Evolutionary conservation across 2,113 vertebrate genomes (phyloP).

Genomic region (Onychostoma macrolepis): DNA sequence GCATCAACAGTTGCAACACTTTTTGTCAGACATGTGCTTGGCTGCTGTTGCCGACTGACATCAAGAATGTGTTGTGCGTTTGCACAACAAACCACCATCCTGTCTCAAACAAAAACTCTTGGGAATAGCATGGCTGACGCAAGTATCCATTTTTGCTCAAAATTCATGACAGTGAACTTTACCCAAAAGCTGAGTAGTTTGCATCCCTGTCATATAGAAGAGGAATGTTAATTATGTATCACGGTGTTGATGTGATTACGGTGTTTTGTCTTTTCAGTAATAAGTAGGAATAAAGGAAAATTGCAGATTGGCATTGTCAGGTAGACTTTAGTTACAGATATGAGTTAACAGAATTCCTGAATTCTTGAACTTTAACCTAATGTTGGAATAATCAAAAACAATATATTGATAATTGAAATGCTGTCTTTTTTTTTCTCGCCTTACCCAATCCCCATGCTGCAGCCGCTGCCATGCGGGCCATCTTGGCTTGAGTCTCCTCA

Average conservation of each 20-base stretch:
- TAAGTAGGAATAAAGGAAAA: background rate
- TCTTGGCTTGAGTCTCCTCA: conserved; percentile 96
- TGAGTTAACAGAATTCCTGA: no score
- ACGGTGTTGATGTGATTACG: background rate
- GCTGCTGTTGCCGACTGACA: background rate
- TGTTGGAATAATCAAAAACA: background rate
- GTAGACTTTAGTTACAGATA: background rate
- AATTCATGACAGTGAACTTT: background rate
- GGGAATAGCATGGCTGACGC: background rate
- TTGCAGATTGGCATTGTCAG: no score
- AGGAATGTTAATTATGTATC: background rate
- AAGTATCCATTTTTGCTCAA: background rate
- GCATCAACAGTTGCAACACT: no score
- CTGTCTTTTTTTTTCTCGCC: background rate
- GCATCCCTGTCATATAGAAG: background rate
- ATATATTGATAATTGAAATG: no score
- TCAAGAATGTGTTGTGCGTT: background rate
- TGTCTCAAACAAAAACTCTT: background rate
- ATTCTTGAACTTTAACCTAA: background rate
- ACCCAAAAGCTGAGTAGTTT: background rate
- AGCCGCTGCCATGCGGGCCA: conserved; percentile 99
- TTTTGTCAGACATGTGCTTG: background rate
- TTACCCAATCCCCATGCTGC: conserved; percentile 98
- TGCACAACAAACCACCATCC: background rate
- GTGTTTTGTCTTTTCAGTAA: background rate